Base-by-base conservation (phyloP, 2,797 vertebrate genomes). In the Anomalospiza imberbis region DNA sequence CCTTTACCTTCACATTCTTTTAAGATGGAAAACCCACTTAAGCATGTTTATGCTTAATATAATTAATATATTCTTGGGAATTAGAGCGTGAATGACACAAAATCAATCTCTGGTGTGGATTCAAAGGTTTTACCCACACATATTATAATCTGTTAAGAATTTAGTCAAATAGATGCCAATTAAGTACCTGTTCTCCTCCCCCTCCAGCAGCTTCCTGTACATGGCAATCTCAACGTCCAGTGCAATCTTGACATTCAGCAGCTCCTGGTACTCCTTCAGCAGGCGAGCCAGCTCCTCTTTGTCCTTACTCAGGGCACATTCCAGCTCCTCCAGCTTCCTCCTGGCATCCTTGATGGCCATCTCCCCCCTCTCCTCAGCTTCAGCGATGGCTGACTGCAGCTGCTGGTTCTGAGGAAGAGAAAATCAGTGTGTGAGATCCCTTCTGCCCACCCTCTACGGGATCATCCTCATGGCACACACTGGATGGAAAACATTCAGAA, bases 221-320 rank as follows among this genome's bases (percentile, higher is more conserved):
- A 98, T 99, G 95, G 98, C 97, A 3, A 99, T 99, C 97, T 99
- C 99, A 14, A 99, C 96, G 7, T 99, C 99, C 98, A 99, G 97
- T 1, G 98, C 98, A 44, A 99, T 94, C 96, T 99, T 99, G 96
- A 98, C 42, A 28, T 98, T 98, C 98, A 98, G 97, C 89, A 99
- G 97, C 48, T 99, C 72, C 98, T 99, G 99, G 97, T 99, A 99
- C 57, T 99, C 98, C 2, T 98, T 97, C 91, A 99, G 96, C 97
- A 99, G 97, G 86, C 97, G 97, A 76, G 98, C 98, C 98, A 99
- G 98, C 94, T 99, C 98, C 91, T 99, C 98, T 97, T 99, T 99
- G 95, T 98, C 98, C 94, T 97, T 98, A 60, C 94, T 96, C 89
- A 99, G 94, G 71, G 99, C 98, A 0, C 91, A 91, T 58, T 99